Base-by-base conservation (phyloP, 2,888 invertebrate species). In the Micoletzkya japonica region DNA sequence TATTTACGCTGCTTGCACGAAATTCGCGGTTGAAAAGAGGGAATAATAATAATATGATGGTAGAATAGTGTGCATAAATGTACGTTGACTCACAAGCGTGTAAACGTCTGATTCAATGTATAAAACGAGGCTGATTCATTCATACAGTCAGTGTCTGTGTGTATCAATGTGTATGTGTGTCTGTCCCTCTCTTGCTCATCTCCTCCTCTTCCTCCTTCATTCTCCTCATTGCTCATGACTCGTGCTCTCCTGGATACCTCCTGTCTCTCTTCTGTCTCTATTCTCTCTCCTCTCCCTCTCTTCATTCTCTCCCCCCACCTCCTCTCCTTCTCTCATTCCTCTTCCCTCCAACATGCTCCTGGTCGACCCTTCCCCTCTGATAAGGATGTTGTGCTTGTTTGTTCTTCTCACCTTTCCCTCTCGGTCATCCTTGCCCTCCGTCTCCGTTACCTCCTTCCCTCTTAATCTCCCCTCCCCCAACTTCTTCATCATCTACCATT, bases 131-230 rank as follows among this genome's bases (percentile, higher is more conserved):
- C 39, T 39, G 39, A 17, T 39, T 17, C 10, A 39, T 39, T 39
- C 10, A 39, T 39, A 39, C 39, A 39, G 39, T 39, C 10, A 17
- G 10, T 39, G 39, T 39, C 17, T 17, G 10, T 7, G 7, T 39
- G 7, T 10, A 10, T 39, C 10, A 39, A 10, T 39, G 39, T 10
- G 7, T 39, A 17, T 10, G 17, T 39, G 7, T 17, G 58, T 58
- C 58, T 58, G 58, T 37, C n/a, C n/a, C n/a, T n/a, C n/a, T n/a
- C n/a, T n/a, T n/a, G n/a, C n/a, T 56, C 14, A 56, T 24, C 56
- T 56, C 56, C 24, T 24, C 56, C n/a, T 17, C 56, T 56, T 26
- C 56, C 7, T 56, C 56, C 56, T 28, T 64, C 64, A 52, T 54
- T 64, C n/a, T 24, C 56, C 14, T 26, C 26, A 14, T 7, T 56